These are phyloP conservation scores for Hydropsyche tenuis DNA, from an alignment of 1,140 invertebrate species.

Conservation along the genomic window DNA sequence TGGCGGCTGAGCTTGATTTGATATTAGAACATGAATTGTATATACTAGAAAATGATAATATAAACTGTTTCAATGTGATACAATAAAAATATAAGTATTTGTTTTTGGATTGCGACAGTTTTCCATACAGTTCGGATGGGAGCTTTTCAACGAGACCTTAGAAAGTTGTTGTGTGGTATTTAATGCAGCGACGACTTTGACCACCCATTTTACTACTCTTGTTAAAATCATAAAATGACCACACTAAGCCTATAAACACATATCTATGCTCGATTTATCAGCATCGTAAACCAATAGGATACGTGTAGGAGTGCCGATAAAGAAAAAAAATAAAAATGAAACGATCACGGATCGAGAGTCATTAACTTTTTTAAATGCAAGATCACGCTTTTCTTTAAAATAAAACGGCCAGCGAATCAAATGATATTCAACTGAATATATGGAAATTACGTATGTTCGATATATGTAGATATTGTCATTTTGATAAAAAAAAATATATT, in stretches of 20 bases:
- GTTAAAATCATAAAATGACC: constrained; percentile 37
- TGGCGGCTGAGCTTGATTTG: neutral
- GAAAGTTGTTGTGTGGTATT: constrained; percentile 4
- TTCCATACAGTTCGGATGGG: neutral
- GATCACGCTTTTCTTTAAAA: too few relatives aligned
- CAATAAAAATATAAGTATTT: too few relatives aligned
- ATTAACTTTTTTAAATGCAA: too few relatives aligned
- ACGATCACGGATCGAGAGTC: neutral
- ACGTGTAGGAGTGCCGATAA: constrained; percentile 21
- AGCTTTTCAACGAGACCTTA: neutral
- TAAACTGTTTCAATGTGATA: too few relatives aligned
- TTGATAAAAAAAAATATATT: too few relatives aligned
- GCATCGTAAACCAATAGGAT: constrained; percentile 33
- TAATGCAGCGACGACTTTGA: neutral
- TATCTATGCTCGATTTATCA: constrained; percentile 33
- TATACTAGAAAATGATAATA: too few relatives aligned
- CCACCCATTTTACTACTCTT: constrained; percentile 37
- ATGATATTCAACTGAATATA: too few relatives aligned
- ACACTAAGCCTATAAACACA: constrained; percentile 33
- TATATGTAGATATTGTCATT: too few relatives aligned
- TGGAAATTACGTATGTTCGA: too few relatives aligned
- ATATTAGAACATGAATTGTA: neutral
- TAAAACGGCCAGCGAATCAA: too few relatives aligned
- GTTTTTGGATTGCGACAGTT: constrained; percentile 8
- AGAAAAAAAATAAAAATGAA: neutral